Conservation (phyloP, 1,140 invertebrate species). For the Plutomurus gul region DNA sequence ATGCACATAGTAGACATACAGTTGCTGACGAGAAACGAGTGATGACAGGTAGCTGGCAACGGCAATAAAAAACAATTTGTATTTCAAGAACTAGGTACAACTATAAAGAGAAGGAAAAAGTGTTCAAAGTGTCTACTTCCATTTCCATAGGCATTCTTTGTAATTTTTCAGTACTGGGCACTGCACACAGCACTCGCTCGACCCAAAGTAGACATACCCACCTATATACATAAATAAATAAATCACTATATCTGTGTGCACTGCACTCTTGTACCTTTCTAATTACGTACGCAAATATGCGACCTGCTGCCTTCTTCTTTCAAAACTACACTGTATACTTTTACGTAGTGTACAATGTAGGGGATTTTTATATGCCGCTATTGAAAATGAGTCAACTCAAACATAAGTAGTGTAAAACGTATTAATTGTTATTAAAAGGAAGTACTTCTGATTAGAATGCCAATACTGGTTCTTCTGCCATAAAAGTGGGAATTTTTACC, state of each 20-base stretch:
- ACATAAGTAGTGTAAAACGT: neutral
- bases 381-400: constrained; percentile 2
- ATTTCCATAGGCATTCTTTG: neutral
- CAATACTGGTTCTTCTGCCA: neutral
- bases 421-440: constrained; percentile 13
- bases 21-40: neutral
- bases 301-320: neutral
- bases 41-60: constrained; percentile 2
- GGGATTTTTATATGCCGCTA: neutral
- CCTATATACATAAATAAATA: no score
- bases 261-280: no score
- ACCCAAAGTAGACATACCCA: no score
- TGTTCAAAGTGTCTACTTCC: neutral
- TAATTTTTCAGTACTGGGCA: neutral
- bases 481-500: neutral
- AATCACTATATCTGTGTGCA: no score
- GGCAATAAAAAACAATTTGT: constrained; percentile 16
- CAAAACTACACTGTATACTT: neutral
- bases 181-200: no score
- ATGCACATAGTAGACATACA: neutral
- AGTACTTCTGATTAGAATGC: constrained; percentile 10
- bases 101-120: neutral
- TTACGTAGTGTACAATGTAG: neutral
- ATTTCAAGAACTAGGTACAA: neutral
- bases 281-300: no score